Conservation (phyloP, 2,113 vertebrate genomes). For the Trachemys scripta region DNA sequence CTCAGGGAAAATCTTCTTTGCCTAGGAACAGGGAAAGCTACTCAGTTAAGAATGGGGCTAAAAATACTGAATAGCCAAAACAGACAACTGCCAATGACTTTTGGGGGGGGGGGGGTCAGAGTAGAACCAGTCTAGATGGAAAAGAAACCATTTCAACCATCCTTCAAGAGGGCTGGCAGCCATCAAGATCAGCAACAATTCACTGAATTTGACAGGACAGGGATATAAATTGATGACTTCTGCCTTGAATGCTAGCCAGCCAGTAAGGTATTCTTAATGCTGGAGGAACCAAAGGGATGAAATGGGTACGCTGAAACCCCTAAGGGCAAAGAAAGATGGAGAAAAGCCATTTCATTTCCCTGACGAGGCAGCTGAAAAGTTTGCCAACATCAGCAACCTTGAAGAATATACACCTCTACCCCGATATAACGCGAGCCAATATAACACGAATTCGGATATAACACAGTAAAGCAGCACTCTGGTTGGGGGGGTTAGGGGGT, state of each 20-base stretch:
- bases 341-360: background rate
- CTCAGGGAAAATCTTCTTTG: rapidly evolving
- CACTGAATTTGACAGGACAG: background rate
- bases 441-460: no score
- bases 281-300: background rate
- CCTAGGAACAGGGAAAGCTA: background rate
- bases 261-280: background rate
- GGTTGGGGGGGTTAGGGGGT: no score
- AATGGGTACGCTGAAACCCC: background rate
- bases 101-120: background rate
- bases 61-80: background rate
- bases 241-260: background rate
- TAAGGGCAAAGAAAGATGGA: background rate
- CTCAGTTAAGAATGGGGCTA: background rate
- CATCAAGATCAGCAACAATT: background rate
- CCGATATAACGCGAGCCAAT: no score
- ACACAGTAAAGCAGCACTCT: no score
- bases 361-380: background rate
- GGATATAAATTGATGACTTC: background rate
- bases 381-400: background rate
- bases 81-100: background rate
- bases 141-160: background rate
- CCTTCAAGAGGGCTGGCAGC: background rate
- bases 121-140: background rate
- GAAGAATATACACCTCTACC: background rate